Percentiles rank a stretch among this genome's conserved stretches.
Conservation (phyloP, 2,797 vertebrate genomes). For the Sebastes elongatus region DNA sequence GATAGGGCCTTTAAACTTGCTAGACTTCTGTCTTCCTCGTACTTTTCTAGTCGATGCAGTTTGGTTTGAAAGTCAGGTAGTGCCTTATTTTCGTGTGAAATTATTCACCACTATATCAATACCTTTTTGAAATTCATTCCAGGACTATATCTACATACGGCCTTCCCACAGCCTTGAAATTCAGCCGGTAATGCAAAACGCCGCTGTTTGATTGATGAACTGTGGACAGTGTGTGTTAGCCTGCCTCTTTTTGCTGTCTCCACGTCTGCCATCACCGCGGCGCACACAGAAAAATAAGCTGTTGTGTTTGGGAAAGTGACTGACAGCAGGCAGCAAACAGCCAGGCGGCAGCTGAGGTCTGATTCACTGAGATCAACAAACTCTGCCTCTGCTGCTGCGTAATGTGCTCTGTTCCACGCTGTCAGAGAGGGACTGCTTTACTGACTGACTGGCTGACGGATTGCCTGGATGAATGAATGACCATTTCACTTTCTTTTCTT, state of each 20-base stretch:
- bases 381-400: conserved; percentile 45
- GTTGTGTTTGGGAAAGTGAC: conserved; percentile 63
- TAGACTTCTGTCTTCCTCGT: not conserved
- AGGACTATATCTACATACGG: conserved; percentile 21
- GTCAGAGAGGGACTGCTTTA: conserved; percentile 42
- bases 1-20: not conserved
- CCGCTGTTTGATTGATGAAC: conserved; percentile 52
- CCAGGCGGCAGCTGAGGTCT: conserved; percentile 57
- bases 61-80: not conserved
- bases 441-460: conserved; percentile 36
- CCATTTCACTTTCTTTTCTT: conserved; percentile 30
- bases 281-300: conserved; percentile 45
- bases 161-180: conserved; percentile 42
- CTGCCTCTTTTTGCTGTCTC: conserved; percentile 32
- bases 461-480: conserved; percentile 13
- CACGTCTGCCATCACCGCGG: conserved; percentile 27
- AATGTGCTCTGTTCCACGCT: conserved; percentile 43
- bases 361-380: conserved; percentile 61
- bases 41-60: not conserved
- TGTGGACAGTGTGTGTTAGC: conserved; percentile 46
- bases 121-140: conserved; percentile 37
- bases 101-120: conserved; percentile 30
- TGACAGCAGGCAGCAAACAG: conserved; percentile 66
- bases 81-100: conserved; percentile 14
- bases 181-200: conserved; percentile 39